Conservation (phyloP, 2,888 invertebrate genomes). For the Eupeodes latifasciatus region DNA sequence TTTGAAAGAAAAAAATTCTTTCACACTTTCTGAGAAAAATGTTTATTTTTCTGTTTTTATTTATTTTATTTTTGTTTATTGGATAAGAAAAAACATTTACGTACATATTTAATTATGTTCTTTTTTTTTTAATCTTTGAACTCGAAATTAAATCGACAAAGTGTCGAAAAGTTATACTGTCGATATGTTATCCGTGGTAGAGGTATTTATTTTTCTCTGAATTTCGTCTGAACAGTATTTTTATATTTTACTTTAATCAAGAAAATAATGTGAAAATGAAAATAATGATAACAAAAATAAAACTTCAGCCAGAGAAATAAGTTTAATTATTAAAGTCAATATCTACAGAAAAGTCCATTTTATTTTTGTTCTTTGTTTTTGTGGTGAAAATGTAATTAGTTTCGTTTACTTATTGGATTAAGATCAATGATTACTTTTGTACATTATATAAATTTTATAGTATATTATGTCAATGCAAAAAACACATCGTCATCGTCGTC, state of each 20-base stretch:
- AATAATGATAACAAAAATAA: conserved; percentile 10
- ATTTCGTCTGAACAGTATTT: background rate
- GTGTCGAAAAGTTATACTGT: conserved; percentile 60
- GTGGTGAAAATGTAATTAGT: conserved; percentile 80
- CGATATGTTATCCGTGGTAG: background rate
- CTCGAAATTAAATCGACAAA: conserved; percentile 61
- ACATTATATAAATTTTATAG: no score
- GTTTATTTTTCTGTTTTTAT: background rate
- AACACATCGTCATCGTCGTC: no score
- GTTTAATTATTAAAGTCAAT: conserved; percentile 73
- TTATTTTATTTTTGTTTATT: background rate
- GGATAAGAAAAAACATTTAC: background rate
- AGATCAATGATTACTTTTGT: conserved; percentile 59
- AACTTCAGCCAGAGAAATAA: conserved; percentile 9
- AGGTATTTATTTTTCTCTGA: background rate
- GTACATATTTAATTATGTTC: background rate
- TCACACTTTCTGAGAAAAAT: background rate
- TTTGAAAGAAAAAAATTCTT: conserved; percentile 1
- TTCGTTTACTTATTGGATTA: conserved; percentile 80
- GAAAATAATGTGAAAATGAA: conserved; percentile 34
- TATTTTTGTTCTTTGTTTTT: background rate
- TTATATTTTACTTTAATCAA: conserved; percentile 11
- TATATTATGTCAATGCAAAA: no score
- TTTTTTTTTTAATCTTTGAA: conserved; percentile 31
- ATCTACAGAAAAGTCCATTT: conserved; percentile 38